A percentile compares a stretch with the other conserved stretches of the same genome.
phyloP scores from a whole-genome alignment of 1,140 invertebrate species.

The Pristionchus pacificus region DNA sequence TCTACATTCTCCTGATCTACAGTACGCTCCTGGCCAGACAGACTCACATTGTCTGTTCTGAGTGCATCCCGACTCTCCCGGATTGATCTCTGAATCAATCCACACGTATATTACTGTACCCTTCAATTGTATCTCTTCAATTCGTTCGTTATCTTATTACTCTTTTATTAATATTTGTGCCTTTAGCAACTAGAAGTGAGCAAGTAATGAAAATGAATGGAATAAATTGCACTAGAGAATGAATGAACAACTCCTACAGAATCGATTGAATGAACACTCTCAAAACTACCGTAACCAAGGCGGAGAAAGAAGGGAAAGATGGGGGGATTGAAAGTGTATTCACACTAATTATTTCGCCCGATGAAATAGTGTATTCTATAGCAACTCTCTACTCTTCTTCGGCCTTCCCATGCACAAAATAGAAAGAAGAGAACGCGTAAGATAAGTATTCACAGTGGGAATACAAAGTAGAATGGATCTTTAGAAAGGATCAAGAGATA shows the following conservation, averaged over 20 bases:
- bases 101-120: not conserved
- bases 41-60: constrained; percentile 57
- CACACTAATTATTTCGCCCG: no score
- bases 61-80: constrained; percentile 55
- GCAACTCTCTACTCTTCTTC: no score
- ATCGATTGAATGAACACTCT: constrained; percentile 14
- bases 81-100: constrained; percentile 52
- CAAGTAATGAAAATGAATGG: not conserved
- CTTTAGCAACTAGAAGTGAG: not conserved
- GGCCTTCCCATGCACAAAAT: no score
- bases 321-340: no score
- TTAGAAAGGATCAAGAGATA: no score
- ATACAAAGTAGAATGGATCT: no score
- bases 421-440: no score
- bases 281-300: not conserved
- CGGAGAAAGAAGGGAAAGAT: not conserved
- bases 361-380: no score
- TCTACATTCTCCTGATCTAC: constrained; percentile 51
- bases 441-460: no score
- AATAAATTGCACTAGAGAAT: not conserved
- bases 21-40: constrained; percentile 56
- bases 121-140: not conserved
- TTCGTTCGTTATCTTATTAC: not conserved
- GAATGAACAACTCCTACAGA: constrained; percentile 12
- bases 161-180: not conserved